These are phyloP conservation scores for Philopotamus ludificatus DNA, from an alignment of 1,140 invertebrate species.

Conservation along the genomic window DNA sequence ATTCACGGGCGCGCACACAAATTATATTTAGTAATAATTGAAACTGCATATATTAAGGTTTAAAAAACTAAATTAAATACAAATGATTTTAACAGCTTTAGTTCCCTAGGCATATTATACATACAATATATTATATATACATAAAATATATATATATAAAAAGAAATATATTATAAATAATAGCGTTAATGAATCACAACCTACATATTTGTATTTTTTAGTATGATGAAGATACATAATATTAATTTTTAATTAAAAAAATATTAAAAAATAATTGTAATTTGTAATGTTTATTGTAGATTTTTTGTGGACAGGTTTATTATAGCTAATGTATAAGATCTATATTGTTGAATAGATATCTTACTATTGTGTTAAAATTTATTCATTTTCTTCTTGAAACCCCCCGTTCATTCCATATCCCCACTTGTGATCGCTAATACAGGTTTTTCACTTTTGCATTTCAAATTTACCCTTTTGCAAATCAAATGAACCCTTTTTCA, in stretches of 20 bases:
- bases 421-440: no score
- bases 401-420: no score
- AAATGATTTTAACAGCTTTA: slow-evolving; percentile 40
- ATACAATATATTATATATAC: no score
- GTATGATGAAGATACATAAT: slow-evolving; percentile 34
- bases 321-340: slow-evolving; percentile 42
- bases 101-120: slow-evolving; percentile 25
- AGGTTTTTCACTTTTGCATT: no score
- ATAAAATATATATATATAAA: slow-evolving; percentile 14
- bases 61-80: slow-evolving; percentile 30
- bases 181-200: slow-evolving; percentile 31
- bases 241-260: slow-evolving; percentile 32
- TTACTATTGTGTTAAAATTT: slow-evolving; percentile 42
- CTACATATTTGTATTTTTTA: slow-evolving; percentile 42
- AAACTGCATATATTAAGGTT: slow-evolving; percentile 28
- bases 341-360: slow-evolving; percentile 44
- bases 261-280: slow-evolving; percentile 37
- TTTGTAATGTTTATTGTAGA: slow-evolving; percentile 42
- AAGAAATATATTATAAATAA: slow-evolving; percentile 4
- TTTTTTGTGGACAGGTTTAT: slow-evolving; percentile 43
- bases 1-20: no score
- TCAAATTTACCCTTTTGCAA: no score
- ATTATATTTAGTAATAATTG: slow-evolving; percentile 11
- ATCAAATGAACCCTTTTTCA: no score
- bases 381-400: no score